Evolutionary conservation across 2,797 vertebrate genomes (phyloP).

Genomic region (Dicrostonyx torquatus): DNA sequence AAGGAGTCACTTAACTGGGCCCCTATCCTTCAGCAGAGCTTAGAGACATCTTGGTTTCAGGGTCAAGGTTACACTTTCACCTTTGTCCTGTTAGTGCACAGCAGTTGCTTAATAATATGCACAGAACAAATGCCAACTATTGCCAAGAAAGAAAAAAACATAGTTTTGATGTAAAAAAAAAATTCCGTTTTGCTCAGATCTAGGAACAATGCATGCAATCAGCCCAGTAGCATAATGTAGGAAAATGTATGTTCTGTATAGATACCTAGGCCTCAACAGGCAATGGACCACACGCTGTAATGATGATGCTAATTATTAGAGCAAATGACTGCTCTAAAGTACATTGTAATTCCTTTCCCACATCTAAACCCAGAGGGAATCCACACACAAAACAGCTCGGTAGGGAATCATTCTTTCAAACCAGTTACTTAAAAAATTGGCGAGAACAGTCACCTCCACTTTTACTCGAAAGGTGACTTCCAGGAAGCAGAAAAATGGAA

Average conservation of each 20-base stretch:
- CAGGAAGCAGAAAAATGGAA: constrained; percentile 54
- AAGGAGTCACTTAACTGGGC: neutral
- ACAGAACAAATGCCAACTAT: neutral
- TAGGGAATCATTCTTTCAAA: constrained; percentile 45
- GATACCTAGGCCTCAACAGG: neutral
- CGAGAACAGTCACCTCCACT: constrained; percentile 34
- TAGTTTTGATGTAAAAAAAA: constrained; percentile 2
- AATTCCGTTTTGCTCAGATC: neutral
- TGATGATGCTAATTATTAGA: constrained; percentile 59
- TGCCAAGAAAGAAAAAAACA: neutral
- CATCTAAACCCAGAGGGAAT: constrained; percentile 34
- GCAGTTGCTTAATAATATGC: constrained; percentile 1
- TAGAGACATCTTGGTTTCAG: neutral
- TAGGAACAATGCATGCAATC: neutral
- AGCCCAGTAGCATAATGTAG: neutral
- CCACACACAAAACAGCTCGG: constrained; percentile 50
- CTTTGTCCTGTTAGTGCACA: neutral
- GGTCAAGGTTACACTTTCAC: neutral
- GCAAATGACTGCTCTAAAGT: constrained; percentile 56
- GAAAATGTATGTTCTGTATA: constrained; percentile 10
- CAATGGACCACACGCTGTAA: neutral
- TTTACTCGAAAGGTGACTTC: constrained; percentile 76
- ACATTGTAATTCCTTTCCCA: constrained; percentile 20
- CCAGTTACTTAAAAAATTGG: constrained; percentile 65
- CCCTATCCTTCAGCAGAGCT: neutral